Evolutionary conservation across 2,113 vertebrate genomes (phyloP).

Genomic region (Labeo rohita): DNA sequence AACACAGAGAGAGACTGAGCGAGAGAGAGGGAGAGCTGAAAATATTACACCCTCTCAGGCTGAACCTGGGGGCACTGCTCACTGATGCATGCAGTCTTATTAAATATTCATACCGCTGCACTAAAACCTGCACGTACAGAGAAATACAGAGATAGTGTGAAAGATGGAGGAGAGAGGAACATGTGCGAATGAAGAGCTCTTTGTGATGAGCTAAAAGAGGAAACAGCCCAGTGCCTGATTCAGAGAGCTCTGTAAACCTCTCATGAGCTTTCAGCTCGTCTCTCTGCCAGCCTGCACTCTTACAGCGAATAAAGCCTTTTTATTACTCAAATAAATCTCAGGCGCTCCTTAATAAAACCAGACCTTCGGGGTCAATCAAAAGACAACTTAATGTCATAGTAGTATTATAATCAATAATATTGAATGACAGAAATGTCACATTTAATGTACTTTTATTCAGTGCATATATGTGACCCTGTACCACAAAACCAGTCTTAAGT

Average conservation of each 20-base stretch:
- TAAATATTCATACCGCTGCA: conserved; percentile 69
- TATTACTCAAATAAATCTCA: conserved; percentile 18
- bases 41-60: conserved; percentile 21
- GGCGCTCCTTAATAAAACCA: conserved; percentile 19
- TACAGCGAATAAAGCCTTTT: neutral
- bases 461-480: too few species aligned
- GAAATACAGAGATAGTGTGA: conserved; percentile 6
- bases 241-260: conserved; percentile 26
- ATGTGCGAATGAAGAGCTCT: conserved; percentile 32
- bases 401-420: neutral
- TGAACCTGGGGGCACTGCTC: conserved; percentile 43
- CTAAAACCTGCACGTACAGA: conserved; percentile 37
- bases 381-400: neutral
- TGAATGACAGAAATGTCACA: neutral
- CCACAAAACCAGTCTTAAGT: too few species aligned
- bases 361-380: conserved; percentile 7
- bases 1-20: neutral
- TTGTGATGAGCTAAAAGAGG: conserved; percentile 33
- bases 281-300: neutral
- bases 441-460: neutral
- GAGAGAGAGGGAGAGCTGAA: neutral
- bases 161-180: conserved; percentile 21
- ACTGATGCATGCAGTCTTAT: conserved; percentile 63
- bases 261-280: neutral
- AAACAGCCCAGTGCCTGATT: conserved; percentile 4